phyloP scores from a whole-genome alignment of 35 echinoderm and acorn worm species.

The Chiridota heheva region DNA sequence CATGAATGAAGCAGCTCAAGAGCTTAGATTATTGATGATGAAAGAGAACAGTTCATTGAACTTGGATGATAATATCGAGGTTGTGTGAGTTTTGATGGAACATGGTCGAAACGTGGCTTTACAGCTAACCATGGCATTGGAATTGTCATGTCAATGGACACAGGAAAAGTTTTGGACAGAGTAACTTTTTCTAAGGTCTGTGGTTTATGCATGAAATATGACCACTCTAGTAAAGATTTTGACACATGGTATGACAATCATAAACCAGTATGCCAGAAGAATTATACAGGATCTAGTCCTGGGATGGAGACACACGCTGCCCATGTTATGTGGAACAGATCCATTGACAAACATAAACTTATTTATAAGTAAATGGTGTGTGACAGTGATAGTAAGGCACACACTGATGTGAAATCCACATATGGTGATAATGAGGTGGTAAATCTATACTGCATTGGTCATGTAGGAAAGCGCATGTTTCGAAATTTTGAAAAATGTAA shows the following conservation, averaged over 20 bases:
- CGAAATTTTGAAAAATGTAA: conserved; percentile 11
- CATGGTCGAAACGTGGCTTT: conserved; percentile 45
- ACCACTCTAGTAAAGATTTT: not conserved
- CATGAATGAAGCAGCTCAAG: not conserved
- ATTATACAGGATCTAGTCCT: conserved; percentile 15
- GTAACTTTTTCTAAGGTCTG: conserved; percentile 22
- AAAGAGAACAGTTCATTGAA: not conserved
- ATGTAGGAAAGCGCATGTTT: conserved; percentile 31
- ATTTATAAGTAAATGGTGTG: conserved; percentile 37
- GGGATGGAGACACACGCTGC: conserved; percentile 10
- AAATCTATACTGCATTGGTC: conserved; percentile 41
- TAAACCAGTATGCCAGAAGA: conserved; percentile 1
- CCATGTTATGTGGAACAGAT: not conserved
- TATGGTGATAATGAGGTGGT: conserved; percentile 15
- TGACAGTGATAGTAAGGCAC: conserved; percentile 42
- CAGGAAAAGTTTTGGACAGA: conserved; percentile 28
- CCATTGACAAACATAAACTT: conserved; percentile 3
- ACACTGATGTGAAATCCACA: not conserved
- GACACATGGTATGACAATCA: not conserved
- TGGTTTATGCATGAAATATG: too few species aligned
- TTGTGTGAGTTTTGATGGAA: conserved; percentile 50
- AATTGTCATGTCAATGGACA: conserved; percentile 45
- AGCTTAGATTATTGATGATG: conserved; percentile 6
- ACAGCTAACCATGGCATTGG: conserved; percentile 50
- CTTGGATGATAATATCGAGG: conserved; percentile 9